phyloP scores from a whole-genome alignment of 2,797 vertebrate genomes.

The Catharus ustulatus region DNA sequence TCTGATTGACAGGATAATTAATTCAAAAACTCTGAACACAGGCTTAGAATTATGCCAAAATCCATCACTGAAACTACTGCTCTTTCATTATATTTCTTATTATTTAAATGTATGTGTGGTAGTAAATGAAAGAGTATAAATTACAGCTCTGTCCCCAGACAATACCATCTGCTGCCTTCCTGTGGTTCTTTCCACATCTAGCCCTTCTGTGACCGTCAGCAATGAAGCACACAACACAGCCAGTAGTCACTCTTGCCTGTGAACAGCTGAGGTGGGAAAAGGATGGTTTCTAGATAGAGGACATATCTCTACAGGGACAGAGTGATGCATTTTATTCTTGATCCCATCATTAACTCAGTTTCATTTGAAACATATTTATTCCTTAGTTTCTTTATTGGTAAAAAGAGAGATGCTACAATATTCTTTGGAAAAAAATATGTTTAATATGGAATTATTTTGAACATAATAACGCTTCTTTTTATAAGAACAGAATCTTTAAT shows the following conservation, averaged over 20 bases:
- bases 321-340: neutral
- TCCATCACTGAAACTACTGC: neutral
- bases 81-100: neutral
- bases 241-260: neutral
- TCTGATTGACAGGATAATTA: neutral
- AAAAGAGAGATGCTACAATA: neutral
- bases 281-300: neutral
- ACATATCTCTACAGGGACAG: neutral
- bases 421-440: accelerated
- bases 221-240: neutral
- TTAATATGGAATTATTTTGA: neutral
- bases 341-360: neutral
- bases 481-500: neutral
- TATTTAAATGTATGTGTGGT: neutral
- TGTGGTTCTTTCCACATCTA: neutral
- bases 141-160: neutral
- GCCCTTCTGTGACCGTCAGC: neutral
- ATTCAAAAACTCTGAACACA: neutral
- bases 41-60: neutral
- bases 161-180: conserved; percentile 17
- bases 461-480: neutral
- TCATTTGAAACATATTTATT: neutral
- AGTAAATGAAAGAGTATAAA: conserved; percentile 11
- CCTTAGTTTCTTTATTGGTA: neutral
- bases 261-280: neutral